Evolutionary conservation across 2,797 vertebrate genomes (phyloP).

Genomic region (Molothrus aeneus): DNA sequence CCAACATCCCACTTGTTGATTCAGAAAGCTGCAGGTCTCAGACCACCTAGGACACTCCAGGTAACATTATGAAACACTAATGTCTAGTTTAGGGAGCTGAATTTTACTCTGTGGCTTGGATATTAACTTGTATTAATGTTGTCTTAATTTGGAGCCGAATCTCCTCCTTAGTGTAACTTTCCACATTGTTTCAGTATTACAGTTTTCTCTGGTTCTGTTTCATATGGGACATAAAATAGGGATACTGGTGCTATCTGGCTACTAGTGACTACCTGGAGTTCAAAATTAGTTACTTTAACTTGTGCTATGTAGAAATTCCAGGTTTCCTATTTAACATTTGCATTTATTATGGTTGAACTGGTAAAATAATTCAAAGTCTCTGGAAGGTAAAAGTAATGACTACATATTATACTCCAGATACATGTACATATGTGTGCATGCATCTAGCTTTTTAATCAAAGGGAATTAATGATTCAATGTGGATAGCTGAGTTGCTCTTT

Average conservation of each 20-base stretch:
- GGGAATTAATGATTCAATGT: background rate
- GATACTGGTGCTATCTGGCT: background rate
- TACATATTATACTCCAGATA: background rate
- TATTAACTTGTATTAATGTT: background rate
- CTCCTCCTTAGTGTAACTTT: background rate
- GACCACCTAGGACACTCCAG: background rate
- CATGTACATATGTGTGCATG: background rate
- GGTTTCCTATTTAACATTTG: background rate
- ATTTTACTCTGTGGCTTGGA: background rate
- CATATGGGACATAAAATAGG: background rate
- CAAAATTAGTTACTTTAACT: background rate
- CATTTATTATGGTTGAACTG: background rate
- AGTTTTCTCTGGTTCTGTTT: background rate
- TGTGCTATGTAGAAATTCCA: background rate
- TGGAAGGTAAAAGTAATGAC: background rate
- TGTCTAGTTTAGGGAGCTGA: background rate
- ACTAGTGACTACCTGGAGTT: background rate
- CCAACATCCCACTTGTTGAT: background rate
- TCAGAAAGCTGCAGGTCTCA: background rate
- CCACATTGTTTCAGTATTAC: background rate
- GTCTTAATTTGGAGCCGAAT: background rate
- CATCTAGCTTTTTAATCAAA: background rate
- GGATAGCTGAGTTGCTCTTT: background rate
- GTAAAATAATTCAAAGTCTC: background rate
- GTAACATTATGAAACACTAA: background rate